Evolutionary conservation across 2,113 vertebrate genomes (phyloP).

Genomic region (Gadus chalcogrammus): DNA sequence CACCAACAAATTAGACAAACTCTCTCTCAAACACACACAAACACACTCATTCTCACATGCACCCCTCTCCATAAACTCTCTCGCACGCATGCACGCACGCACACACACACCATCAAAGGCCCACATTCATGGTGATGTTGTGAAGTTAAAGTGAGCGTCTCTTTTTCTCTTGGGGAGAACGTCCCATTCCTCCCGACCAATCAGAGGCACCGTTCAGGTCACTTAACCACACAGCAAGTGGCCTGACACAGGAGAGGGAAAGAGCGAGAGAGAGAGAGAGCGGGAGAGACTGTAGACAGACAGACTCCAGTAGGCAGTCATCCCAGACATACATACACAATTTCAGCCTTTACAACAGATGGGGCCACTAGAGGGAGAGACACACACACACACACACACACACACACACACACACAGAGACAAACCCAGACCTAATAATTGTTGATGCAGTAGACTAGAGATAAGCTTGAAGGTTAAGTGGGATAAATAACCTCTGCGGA

Average conservation of each 20-base stretch:
- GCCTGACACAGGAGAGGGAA: slow-evolving; percentile 9
- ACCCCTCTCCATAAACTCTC: slow-evolving; percentile 50
- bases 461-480: too few species aligned
- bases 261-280: slow-evolving; percentile 6
- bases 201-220: slow-evolving; percentile 57
- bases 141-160: slow-evolving; percentile 29
- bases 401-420: slow-evolving; percentile 1
- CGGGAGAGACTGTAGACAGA: slow-evolving; percentile 5
- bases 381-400: slow-evolving; percentile 9
- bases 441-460: too few species aligned
- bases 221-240: slow-evolving; percentile 10
- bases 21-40: slow-evolving; percentile 10
- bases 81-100: slow-evolving; percentile 18
- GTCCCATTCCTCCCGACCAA: slow-evolving; percentile 24
- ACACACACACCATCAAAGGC: slow-evolving; percentile 47
- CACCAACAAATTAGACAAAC: slow-evolving; percentile 4
- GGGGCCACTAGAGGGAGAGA: slow-evolving; percentile 6
- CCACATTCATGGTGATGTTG: slow-evolving; percentile 34
- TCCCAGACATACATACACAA: neutral
- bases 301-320: slow-evolving; percentile 40
- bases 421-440: neutral
- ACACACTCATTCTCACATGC: neutral
- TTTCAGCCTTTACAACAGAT: neutral
- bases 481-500: too few species aligned
- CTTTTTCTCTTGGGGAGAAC: slow-evolving; percentile 29